Evolutionary conservation across 2,888 invertebrate genomes (phyloP), one percentile per base, ranked within the genome.

Genomic region (Steinernema carpocapsae): DNA sequence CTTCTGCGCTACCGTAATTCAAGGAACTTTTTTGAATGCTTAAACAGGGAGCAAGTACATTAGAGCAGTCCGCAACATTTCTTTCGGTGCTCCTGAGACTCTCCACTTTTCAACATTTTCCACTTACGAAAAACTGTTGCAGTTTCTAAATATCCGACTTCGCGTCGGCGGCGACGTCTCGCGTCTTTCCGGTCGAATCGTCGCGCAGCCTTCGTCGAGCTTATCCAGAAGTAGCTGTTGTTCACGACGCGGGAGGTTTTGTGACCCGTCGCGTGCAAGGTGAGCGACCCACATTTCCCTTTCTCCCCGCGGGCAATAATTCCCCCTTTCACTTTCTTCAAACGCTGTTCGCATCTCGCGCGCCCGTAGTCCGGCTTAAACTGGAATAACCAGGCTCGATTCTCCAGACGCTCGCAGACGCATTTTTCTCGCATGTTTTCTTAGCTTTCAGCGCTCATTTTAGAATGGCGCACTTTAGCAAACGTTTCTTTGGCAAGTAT

Each of bases 221-320:
- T 64, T 64, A 64, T 64, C 64, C 64, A 64, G 64, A 64, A 64
- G 64, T 64, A 64, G 64, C 64, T 64, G 64, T 64, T 64, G 64
- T 64, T 64, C 64, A 64, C 64, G 64, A 64, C 64, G 64, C 64
- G 64, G 64, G 64, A 64, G 64, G 64, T 64, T 64, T 64, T 64
- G 64, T 64, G 64, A 64, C 64, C 64, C 37, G 64, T 64, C 64
- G 64, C 64, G 64, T 64, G 64, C 64, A 64, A 64, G 64, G 64
- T 64, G 64, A 64, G 64, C 64, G 64, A 64, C 64, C 64, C 64
- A 64, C 64, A 64, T 64, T 64, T 64, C 64, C 64, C 64, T 64
- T 64, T 64, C 64, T 64, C 37, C 64, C 64, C 64, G 64, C 64
- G 29, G 64, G 64, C 64, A 64, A 64, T 29, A 64, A 64, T 64